Base-by-base conservation (phyloP, 2,888 invertebrate species). In the Aporophyla lueneburgensis region DNA sequence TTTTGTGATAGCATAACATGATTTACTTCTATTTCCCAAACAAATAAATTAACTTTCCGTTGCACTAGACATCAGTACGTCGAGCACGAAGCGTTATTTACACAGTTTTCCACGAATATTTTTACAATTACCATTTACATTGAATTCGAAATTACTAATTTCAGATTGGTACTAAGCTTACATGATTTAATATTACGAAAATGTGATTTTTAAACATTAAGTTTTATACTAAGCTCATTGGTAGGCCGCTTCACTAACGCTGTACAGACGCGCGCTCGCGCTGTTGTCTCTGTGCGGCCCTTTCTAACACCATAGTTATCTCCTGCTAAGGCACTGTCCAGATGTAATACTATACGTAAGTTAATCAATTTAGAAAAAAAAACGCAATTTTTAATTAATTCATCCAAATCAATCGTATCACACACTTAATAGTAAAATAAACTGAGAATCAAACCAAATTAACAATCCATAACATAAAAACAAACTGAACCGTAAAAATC, bases 161-260 rank as follows among this genome's bases (percentile, higher is more conserved):
- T 86, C 80, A 86, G 69, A 84, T 82, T 87, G 87, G 86, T 84
- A 87, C 71, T 84, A 80, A 81, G 79, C 68, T 82, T 87, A 83
- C 33, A 81, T 77, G 77, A 62, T 80, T 71, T 68, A 76, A 61
- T 81, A 72, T 83, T 85, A 78, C 54, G 85, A 84, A 78, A 80
- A 67, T 76, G 81, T 85, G 83, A 83, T 85, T 85, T 80, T 84
- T 74, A 78, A 71, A 81, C 81, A 85, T 78, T 84, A 72, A 80
- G 74, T 79, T 83, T 82, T 84, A 87, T 81, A 84, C 86, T 87
- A 87, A 87, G 87, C 87, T 87, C 87, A 83, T 87, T 84, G 73
- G 74, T 87, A 84, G 87, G 87, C 87, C 87, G 83, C 76, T 58
- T 61, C 80, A 72, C 65, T 74, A 67, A 71, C 81, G 75, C 68